Conservation (phyloP, 2,888 invertebrate genomes). For the Flexamia atlantica region DNA sequence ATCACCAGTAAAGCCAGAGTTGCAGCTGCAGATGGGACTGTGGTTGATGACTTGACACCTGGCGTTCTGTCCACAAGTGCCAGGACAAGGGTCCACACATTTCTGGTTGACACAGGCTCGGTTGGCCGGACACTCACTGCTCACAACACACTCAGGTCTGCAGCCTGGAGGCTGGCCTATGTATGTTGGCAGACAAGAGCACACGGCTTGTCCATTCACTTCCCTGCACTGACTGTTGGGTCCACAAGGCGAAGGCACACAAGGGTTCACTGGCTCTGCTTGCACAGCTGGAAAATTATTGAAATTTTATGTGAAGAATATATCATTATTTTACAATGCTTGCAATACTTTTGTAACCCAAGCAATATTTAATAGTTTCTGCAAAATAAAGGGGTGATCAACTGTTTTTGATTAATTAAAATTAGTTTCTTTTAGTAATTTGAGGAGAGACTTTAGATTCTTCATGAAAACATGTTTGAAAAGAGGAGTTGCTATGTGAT, state of each 20-base stretch:
- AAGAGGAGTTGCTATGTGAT: too few relatives aligned
- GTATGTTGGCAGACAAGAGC: constrained; percentile 83
- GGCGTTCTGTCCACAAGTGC: constrained; percentile 84
- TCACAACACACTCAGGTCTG: constrained; percentile 83
- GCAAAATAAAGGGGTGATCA: too few relatives aligned
- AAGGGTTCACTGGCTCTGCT: constrained; percentile 75
- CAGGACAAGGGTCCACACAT: constrained; percentile 85
- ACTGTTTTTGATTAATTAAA: too few relatives aligned
- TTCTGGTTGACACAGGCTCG: constrained; percentile 83
- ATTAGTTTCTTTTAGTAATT: too few relatives aligned
- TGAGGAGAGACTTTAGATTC: too few relatives aligned
- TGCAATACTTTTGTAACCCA: too few relatives aligned
- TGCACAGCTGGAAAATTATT: constrained; percentile 49
- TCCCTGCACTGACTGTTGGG: constrained; percentile 80
- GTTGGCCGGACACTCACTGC: constrained; percentile 80
- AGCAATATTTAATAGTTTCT: too few relatives aligned
- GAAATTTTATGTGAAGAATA: not conserved
- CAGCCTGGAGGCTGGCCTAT: constrained; percentile 84
- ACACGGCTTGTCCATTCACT: constrained; percentile 80
- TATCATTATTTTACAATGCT: too few relatives aligned
- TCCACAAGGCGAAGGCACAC: constrained; percentile 80
- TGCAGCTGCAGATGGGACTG: constrained; percentile 84
- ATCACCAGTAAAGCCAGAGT: constrained; percentile 77
- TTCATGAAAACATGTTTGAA: too few relatives aligned
- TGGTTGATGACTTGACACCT: constrained; percentile 85